These are phyloP conservation scores for Pollenia amentaria DNA, from an alignment of 2,888 invertebrate genomes.

Conservation along the genomic window DNA sequence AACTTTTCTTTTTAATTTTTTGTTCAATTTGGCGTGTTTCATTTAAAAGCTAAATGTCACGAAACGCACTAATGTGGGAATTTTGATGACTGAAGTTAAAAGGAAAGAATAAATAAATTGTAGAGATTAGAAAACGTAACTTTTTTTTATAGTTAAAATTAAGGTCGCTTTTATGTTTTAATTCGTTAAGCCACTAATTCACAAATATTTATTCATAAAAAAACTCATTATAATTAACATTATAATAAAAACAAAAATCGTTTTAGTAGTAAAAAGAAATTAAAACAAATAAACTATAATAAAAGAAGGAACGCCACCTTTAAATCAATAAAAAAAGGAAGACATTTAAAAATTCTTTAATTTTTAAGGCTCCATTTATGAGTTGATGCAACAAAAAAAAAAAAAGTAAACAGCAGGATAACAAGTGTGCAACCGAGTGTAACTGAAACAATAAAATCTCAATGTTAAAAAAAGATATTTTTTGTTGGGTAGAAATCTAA, in stretches of 20 bases:
- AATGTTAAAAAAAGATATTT: constrained; percentile 10
- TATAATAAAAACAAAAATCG: constrained; percentile 2
- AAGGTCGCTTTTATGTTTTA: constrained; percentile 40
- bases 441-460: constrained; percentile 28
- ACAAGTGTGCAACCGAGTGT: constrained; percentile 45
- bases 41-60: constrained; percentile 58
- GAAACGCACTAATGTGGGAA: constrained; percentile 48
- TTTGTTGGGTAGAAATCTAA: background rate
- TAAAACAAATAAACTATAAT: constrained; percentile 15
- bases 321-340: background rate
- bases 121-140: background rate
- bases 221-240: background rate
- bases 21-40: constrained; percentile 43
- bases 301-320: background rate
- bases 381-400: constrained; percentile 32
- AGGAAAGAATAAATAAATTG: background rate
- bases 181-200: background rate
- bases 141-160: constrained; percentile 27
- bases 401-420: constrained; percentile 29
- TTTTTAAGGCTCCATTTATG: constrained; percentile 51
- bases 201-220: background rate
- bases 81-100: constrained; percentile 36
- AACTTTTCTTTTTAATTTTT: constrained; percentile 33
- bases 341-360: constrained; percentile 4
- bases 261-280: constrained; percentile 34